Evolutionary conservation across 2,888 invertebrate species (phyloP), one percentile per base, ranked within the genome.

Genomic region (Heliconius sara): DNA sequence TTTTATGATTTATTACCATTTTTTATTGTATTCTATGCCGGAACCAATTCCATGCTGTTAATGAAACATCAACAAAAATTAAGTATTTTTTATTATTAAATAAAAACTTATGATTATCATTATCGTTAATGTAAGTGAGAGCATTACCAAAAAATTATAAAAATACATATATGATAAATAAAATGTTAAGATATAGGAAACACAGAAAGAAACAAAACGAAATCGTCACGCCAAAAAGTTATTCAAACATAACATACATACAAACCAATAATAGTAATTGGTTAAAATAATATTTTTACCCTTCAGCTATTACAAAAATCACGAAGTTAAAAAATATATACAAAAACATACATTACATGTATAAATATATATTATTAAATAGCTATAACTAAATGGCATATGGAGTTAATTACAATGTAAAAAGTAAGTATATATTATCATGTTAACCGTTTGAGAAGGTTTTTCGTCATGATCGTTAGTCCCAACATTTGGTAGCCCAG

Each of bases 401-500:
- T 70, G n/a, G 39, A 12, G 25, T 25, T n/a, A 22, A 25, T n/a
- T n/a, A 70, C 2, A n/a, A 43, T 3, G 10, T 39, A 39, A 27
- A 22, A 52, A 27, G 39, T 60, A 73, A n/a, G 19, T 4, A 60
- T 30, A 60, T 34, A 34, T 34, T n/a, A 0, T 5, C 12, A 60
- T 78, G 60, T 78, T 71, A 75, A 83, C 83, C 83, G 78, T 71
- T 73, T 82, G 77, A 30, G 83, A 83, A 52, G 83, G 66, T 66
- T 83, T 83, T 78, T 83, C 83, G 34, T 79, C 83, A 76, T 83
- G 83, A 75, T 83, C 83, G 39, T 80, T 78, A 27, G 22, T 65
- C 19, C 72, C 79, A 65, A 66, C 27, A 66, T 47, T 68, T 39
- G 78, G 76, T 19, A 72, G 74, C 39, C 67, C 78, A 57, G 25